phyloP scores from a whole-genome alignment of 2,888 invertebrate species.

The Drosophila parthenogenetica region DNA sequence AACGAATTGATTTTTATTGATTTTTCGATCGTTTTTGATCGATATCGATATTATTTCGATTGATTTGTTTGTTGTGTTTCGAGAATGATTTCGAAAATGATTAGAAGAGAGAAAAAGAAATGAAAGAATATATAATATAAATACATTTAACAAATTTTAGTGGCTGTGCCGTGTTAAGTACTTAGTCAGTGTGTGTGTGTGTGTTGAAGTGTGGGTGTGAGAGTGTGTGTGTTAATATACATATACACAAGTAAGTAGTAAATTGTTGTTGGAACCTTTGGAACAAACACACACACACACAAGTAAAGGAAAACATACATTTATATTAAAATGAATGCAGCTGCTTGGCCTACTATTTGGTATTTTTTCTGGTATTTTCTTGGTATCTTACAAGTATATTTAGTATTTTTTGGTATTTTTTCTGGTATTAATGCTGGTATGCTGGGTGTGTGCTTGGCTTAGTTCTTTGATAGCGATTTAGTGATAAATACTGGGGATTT shows the following conservation, averaged over 20 bases:
- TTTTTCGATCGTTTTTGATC: slow-evolving; percentile 3
- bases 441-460: slow-evolving; percentile 25
- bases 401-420: slow-evolving; percentile 30
- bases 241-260: slow-evolving; percentile 20
- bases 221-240: slow-evolving; percentile 29
- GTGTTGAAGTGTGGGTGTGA: slow-evolving; percentile 13
- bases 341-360: slow-evolving; percentile 12
- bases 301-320: slow-evolving; percentile 37
- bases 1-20: slow-evolving; percentile 49
- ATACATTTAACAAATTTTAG: slow-evolving; percentile 82
- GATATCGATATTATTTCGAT: slow-evolving; percentile 40
- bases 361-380: slow-evolving; percentile 26
- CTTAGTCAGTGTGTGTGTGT: slow-evolving; percentile 29
- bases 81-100: slow-evolving; percentile 80
- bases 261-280: slow-evolving; percentile 28
- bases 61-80: slow-evolving; percentile 61
- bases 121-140: slow-evolving; percentile 84
- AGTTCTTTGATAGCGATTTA: slow-evolving; percentile 34
- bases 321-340: slow-evolving; percentile 36
- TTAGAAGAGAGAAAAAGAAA: slow-evolving; percentile 84
- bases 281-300: slow-evolving; percentile 32
- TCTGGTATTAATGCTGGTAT: slow-evolving; percentile 29
- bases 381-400: slow-evolving; percentile 43
- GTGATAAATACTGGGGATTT: slow-evolving; percentile 25
- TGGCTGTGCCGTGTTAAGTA: slow-evolving; percentile 62